These are phyloP conservation scores for Bradysia coprophila DNA, from an alignment of 1,140 invertebrate genomes.

Conservation along the genomic window DNA sequence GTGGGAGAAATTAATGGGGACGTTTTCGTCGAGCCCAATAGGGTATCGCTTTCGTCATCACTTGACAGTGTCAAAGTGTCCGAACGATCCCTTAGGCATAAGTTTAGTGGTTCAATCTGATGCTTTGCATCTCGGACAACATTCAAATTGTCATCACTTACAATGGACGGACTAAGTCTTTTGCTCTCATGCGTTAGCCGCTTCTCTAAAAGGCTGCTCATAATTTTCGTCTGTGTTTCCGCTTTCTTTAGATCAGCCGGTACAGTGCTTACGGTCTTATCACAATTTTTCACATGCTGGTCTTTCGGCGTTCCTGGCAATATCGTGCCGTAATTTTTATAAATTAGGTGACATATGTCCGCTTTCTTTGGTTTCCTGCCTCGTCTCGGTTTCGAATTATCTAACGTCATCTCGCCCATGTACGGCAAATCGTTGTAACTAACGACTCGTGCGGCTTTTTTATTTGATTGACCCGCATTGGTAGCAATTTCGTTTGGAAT, in stretches of 20 bases:
- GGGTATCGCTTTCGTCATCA: conserved; percentile 5
- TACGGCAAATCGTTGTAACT: conserved; percentile 71
- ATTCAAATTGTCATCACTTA: conserved; percentile 5
- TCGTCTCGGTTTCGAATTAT: conserved; percentile 63
- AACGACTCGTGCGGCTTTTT: conserved; percentile 31
- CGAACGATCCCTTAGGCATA: conserved; percentile 46
- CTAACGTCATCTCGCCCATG: conserved; percentile 77
- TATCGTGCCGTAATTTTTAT: conserved; percentile 78
- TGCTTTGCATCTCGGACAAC: conserved; percentile 6
- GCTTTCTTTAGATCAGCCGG: conserved; percentile 25
- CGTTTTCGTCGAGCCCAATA: conserved; percentile 2
- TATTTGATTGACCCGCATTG: conserved; percentile 12
- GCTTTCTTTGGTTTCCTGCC: conserved; percentile 77
- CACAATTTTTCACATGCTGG: conserved; percentile 1
- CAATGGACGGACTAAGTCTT: conserved; percentile 11
- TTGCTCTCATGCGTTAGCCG: conserved; percentile 43
- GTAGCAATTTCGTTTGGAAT: conserved; percentile 5
- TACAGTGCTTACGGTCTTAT: conserved; percentile 6
- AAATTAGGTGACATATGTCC: conserved; percentile 78
- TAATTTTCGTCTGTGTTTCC: conserved; percentile 47
- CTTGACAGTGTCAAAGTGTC: conserved; percentile 9
- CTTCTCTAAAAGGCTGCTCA: conserved; percentile 45
- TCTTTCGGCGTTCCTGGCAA: conserved; percentile 35
- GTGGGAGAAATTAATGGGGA: conserved; percentile 2
- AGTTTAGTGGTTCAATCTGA: conserved; percentile 57